phyloP scores from a whole-genome alignment of 2,113 vertebrate genomes.

The Lycocorax pyrrhopterus region DNA sequence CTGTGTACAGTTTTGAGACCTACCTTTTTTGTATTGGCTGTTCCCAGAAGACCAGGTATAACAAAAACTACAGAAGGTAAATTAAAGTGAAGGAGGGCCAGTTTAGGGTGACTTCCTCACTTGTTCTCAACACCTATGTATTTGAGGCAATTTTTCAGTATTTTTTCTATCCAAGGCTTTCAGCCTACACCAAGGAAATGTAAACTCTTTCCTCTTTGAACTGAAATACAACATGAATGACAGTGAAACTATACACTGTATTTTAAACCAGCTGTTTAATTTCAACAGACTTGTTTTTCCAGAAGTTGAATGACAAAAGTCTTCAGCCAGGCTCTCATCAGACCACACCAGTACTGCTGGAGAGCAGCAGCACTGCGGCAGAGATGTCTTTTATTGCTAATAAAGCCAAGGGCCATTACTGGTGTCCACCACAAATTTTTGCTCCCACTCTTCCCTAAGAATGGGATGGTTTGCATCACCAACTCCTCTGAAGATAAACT shows the following conservation, averaged over 20 bases:
- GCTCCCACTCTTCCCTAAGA: neutral
- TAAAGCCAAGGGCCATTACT: neutral
- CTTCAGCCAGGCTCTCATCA: neutral
- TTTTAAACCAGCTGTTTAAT: neutral
- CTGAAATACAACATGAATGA: neutral
- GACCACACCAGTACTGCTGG: neutral
- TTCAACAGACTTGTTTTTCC: neutral
- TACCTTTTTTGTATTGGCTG: neutral
- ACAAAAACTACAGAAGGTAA: neutral
- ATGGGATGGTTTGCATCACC: neutral
- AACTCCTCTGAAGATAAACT: neutral
- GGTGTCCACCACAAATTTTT: neutral
- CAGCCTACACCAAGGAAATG: neutral
- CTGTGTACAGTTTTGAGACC: neutral
- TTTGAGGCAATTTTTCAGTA: neutral
- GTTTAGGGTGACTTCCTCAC: neutral
- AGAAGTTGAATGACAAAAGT: neutral
- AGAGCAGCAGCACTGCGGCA: neutral
- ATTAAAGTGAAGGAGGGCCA: neutral
- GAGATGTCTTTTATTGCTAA: neutral
- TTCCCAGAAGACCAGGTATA: neutral
- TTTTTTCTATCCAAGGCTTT: neutral
- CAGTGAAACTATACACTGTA: neutral
- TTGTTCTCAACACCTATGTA: neutral
- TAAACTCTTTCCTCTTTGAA: neutral